Evolutionary conservation across 2,888 invertebrate species (phyloP).

Genomic region (Embidobia sp.): DNA sequence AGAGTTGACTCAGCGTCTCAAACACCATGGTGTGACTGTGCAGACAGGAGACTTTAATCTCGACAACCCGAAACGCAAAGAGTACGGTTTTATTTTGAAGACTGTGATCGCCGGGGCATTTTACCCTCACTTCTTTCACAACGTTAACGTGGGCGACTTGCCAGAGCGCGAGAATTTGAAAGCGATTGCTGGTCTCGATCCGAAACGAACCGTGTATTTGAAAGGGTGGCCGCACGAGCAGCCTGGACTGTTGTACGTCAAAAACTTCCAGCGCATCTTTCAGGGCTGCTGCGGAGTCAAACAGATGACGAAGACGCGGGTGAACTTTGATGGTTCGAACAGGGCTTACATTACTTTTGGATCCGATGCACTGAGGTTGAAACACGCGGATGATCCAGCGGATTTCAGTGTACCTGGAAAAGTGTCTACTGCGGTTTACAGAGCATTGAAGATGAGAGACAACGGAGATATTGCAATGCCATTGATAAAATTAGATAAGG

Average conservation of each 20-base stretch:
- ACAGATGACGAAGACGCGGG: conserved; percentile 74
- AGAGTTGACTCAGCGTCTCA: conserved; percentile 87
- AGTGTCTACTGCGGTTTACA: conserved; percentile 80
- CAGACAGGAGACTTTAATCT: background rate
- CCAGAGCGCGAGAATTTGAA: conserved; percentile 84
- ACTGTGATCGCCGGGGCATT: conserved; percentile 92
- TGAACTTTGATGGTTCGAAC: conserved; percentile 82
- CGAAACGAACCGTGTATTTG: conserved; percentile 88
- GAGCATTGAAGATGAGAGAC: conserved; percentile 86
- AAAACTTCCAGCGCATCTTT: conserved; percentile 85
- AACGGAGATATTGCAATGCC: conserved; percentile 81
- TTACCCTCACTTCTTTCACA: conserved; percentile 95
- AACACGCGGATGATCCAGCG: conserved; percentile 25
- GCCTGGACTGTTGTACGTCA: conserved; percentile 87
- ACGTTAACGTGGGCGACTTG: conserved; percentile 82
- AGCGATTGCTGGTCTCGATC: conserved; percentile 88
- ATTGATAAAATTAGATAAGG: conserved; percentile 78
- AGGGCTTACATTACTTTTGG: conserved; percentile 84
- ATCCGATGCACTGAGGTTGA: conserved; percentile 27
- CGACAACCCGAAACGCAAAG: conserved; percentile 74
- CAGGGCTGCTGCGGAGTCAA: conserved; percentile 75
- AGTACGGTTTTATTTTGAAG: conserved; percentile 86
- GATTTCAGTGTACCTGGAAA: conserved; percentile 72
- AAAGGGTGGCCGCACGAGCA: conserved; percentile 83
- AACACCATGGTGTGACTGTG: conserved; percentile 80